These are phyloP conservation scores for Luscinia luscinia DNA, from an alignment of 2,797 vertebrate species.

Conservation along the genomic window DNA sequence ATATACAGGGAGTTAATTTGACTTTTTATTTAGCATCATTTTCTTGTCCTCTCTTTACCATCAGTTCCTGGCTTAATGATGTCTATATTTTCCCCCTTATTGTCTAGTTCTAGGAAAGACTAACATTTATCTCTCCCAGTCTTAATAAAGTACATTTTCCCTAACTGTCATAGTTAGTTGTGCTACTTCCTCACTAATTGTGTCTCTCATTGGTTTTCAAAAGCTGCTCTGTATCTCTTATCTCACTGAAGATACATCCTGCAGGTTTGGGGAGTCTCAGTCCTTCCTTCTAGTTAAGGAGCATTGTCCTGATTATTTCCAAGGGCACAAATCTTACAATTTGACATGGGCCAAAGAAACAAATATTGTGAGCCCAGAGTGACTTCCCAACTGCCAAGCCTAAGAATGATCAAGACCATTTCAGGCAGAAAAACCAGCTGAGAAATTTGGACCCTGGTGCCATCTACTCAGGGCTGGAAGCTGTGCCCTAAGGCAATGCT, in stretches of 20 bases:
- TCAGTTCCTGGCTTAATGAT: neutral
- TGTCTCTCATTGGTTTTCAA: neutral
- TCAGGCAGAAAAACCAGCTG: neutral
- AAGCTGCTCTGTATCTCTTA: neutral
- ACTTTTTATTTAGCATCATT: neutral
- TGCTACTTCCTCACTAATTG: neutral
- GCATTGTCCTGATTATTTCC: neutral
- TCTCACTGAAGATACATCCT: neutral
- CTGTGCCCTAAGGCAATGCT: neutral
- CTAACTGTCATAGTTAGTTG: neutral
- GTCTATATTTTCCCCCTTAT: rapidly evolving
- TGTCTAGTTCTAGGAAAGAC: neutral
- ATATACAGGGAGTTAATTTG: neutral
- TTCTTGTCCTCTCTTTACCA: neutral
- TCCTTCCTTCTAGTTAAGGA: neutral
- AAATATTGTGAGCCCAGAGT: neutral
- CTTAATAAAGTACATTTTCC: neutral
- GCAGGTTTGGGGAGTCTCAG: neutral
- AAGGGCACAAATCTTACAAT: neutral
- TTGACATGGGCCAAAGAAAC: neutral
- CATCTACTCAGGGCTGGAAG: neutral
- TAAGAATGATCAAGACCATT: neutral
- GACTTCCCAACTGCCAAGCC: neutral
- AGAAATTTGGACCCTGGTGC: neutral
- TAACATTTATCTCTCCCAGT: neutral